Percentiles rank a stretch among this genome's conserved stretches.
Evolutionary conservation across 2,888 invertebrate genomes (phyloP).

Genomic region (Spodoptera littoralis): DNA sequence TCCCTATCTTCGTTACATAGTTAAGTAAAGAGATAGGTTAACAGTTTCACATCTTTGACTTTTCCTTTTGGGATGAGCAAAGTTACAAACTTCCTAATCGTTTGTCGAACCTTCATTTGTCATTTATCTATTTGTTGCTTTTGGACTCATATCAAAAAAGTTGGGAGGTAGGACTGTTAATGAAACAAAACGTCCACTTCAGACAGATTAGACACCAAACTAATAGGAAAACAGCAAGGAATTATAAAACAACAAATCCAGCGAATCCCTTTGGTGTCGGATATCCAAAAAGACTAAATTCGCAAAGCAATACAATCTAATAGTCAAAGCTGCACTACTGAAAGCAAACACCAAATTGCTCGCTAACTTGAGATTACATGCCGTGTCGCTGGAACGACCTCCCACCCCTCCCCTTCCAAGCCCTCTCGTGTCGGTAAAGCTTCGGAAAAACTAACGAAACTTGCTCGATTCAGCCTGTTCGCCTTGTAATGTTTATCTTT

Average conservation of each 20-base stretch:
- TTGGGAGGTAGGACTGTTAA: too few relatives aligned
- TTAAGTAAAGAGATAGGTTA: constrained; percentile 3
- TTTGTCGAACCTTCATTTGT: too few relatives aligned
- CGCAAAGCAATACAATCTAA: constrained; percentile 64
- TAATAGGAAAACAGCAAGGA: too few relatives aligned
- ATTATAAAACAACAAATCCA: not conserved
- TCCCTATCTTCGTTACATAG: not conserved
- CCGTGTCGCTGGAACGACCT: constrained; percentile 62
- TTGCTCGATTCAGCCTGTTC: constrained; percentile 64
- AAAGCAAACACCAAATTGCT: constrained; percentile 85
- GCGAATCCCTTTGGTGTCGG: constrained; percentile 15
- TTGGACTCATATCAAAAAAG: too few relatives aligned
- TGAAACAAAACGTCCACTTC: too few relatives aligned
- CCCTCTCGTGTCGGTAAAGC: constrained; percentile 69
- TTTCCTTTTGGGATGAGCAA: not conserved
- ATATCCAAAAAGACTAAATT: constrained; percentile 53
- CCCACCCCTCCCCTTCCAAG: constrained; percentile 35
- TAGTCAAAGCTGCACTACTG: constrained; percentile 75
- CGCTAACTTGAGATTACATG: constrained; percentile 82
- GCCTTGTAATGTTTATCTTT: constrained; percentile 63
- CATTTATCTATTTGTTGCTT: too few relatives aligned
- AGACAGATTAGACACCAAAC: too few relatives aligned
- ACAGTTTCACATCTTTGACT: not conserved
- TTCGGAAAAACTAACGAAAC: constrained; percentile 73
- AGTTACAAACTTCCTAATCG: not conserved